A percentile compares a stretch with the other conserved stretches of the same genome.
phyloP scores from a whole-genome alignment of 2,888 invertebrate species.

The Syrista parreyssii region DNA sequence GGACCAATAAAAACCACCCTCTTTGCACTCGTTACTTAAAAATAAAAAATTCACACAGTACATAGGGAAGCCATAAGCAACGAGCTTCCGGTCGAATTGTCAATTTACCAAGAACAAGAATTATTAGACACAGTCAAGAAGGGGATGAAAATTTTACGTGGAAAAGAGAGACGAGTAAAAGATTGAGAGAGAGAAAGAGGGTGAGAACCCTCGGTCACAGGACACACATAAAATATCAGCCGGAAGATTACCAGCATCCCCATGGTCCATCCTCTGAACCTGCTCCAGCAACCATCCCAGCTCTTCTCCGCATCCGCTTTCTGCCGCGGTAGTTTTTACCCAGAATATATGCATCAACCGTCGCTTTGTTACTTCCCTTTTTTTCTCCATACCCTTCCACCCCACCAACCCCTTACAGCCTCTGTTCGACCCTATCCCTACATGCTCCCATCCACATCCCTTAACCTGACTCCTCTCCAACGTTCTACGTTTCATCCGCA shows the following conservation, averaged over 20 bases:
- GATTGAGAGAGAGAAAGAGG: constrained; percentile 7
- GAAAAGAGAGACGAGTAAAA: constrained; percentile 14
- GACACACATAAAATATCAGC: constrained; percentile 62
- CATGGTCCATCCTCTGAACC: constrained; percentile 7
- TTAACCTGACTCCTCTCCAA: constrained; percentile 6
- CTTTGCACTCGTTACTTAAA: background rate
- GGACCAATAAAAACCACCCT: background rate
- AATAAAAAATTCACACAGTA: background rate
- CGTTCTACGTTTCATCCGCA: background rate
- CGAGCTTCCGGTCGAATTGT: background rate
- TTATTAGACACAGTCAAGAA: background rate
- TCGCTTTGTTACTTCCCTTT: constrained; percentile 51
- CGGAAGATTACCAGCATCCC: constrained; percentile 60
- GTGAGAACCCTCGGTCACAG: constrained; percentile 46
- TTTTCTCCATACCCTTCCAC: constrained; percentile 29
- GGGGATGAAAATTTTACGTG: background rate
- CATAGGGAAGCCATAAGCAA: background rate
- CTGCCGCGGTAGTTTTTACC: constrained; percentile 53
- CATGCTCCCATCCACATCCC: constrained; percentile 14
- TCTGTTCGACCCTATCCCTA: constrained; percentile 18
- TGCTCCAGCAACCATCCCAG: constrained; percentile 37
- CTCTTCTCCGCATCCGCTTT: constrained; percentile 49
- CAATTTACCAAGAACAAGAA: background rate
- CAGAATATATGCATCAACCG: constrained; percentile 53
- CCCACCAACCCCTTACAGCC: constrained; percentile 16